A percentile compares a stretch with the other conserved stretches of the same genome.
These are phyloP conservation scores for Acropora yongei DNA, from an alignment of 64 coral and sea anemone species.

Conservation along the genomic window DNA sequence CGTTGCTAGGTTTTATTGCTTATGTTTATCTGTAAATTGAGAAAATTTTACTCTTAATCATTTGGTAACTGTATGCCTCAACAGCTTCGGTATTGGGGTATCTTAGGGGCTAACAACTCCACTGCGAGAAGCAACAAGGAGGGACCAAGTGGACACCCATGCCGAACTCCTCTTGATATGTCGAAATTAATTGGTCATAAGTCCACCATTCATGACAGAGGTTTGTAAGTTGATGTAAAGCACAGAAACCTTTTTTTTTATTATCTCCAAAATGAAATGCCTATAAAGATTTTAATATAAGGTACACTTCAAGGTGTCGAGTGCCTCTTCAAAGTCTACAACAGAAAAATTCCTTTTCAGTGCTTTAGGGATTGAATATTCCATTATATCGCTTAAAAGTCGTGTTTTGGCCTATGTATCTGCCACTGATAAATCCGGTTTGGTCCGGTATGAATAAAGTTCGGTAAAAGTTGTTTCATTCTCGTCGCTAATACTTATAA, in stretches of 20 bases:
- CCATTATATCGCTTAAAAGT: constrained; percentile 33
- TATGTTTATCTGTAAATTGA: constrained; percentile 3
- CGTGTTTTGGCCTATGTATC: constrained; percentile 38
- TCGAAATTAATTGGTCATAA: constrained; percentile 4
- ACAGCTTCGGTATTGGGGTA: not conserved
- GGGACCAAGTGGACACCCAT: not conserved
- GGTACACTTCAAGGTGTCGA: constrained; percentile 38
- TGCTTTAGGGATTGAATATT: constrained; percentile 1
- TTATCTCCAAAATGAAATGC: constrained; percentile 23
- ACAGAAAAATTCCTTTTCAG: constrained; percentile 9
- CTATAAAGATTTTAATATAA: constrained; percentile 6
- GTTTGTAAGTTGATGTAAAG: constrained; percentile 18
- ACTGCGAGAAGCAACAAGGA: not conserved
- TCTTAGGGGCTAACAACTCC: not conserved
- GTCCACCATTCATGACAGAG: constrained; percentile 19
- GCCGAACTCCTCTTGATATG: not conserved
- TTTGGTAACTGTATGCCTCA: not conserved
- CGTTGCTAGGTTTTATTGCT: not conserved
- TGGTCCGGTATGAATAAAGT: constrained; percentile 31
- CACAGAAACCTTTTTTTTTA: not conserved
- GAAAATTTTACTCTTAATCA: not conserved
- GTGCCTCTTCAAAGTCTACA: constrained; percentile 47
- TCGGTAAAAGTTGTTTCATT: constrained; percentile 17
- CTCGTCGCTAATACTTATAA: constrained; percentile 42
- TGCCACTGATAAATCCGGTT: constrained; percentile 3